phyloP scores from a whole-genome alignment of 2,113 vertebrate species.

The Podarcis cretensis region DNA sequence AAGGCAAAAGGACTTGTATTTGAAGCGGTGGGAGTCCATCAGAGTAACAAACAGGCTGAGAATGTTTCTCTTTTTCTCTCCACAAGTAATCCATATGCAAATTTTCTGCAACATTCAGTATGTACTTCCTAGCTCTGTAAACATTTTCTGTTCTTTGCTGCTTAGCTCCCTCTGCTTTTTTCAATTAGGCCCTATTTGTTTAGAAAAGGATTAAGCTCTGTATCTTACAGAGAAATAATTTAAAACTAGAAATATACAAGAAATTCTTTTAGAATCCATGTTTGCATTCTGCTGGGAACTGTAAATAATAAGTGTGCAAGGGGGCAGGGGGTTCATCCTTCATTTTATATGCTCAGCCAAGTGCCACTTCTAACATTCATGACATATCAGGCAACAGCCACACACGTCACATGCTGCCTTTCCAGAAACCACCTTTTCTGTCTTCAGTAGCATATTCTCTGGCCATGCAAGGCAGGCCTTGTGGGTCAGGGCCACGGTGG shows the following conservation, averaged over 20 bases:
- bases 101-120: conserved; percentile 74
- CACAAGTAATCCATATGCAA: conserved; percentile 72
- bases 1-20: conserved; percentile 64
- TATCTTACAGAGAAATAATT: conserved; percentile 72
- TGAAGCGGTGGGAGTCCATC: conserved; percentile 66
- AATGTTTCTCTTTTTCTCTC: conserved; percentile 67
- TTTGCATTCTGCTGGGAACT: conserved; percentile 66
- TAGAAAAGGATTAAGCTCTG: conserved; percentile 75
- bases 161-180: conserved; percentile 74
- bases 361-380: conserved; percentile 68
- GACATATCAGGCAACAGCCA: conserved; percentile 59
- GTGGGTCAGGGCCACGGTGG: not conserved
- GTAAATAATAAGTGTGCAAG: conserved; percentile 54
- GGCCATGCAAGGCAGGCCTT: not conserved
- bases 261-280: conserved; percentile 72
- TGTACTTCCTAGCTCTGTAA: conserved; percentile 68
- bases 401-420: conserved; percentile 48
- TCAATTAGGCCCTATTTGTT: conserved; percentile 77
- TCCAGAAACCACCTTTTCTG: not conserved
- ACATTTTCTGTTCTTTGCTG: conserved; percentile 69
- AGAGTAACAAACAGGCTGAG: conserved; percentile 69
- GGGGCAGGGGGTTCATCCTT: conserved; percentile 49
- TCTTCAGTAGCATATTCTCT: not conserved
- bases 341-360: conserved; percentile 66
- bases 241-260: conserved; percentile 76